Conservation (phyloP, 2,888 invertebrate genomes). For the Isotomurus palustris region DNA sequence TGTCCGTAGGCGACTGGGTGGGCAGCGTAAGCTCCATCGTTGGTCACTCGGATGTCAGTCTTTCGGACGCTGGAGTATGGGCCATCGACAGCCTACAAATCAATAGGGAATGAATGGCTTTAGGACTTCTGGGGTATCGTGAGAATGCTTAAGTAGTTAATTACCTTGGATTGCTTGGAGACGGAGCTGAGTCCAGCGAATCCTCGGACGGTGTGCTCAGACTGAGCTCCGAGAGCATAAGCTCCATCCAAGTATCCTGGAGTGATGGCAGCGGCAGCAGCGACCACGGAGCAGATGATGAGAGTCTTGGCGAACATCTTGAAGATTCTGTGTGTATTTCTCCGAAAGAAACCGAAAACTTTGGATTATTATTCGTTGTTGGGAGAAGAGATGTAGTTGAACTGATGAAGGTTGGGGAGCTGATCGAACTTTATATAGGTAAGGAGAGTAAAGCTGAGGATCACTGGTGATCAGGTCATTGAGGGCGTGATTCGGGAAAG, state of each 20-base stretch:
- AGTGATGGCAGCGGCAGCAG: constrained; percentile 25
- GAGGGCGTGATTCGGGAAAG: too few relatives aligned
- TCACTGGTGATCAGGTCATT: not conserved
- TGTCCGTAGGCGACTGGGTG: constrained; percentile 24
- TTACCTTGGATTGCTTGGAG: constrained; percentile 32
- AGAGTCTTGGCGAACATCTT: constrained; percentile 13
- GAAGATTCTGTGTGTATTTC: not conserved
- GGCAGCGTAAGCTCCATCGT: constrained; percentile 36
- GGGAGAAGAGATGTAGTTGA: too few relatives aligned
- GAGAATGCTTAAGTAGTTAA: not conserved
- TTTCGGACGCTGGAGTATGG: constrained; percentile 39
- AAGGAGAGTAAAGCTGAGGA: too few relatives aligned
- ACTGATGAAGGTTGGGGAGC: not conserved
- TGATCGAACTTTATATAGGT: not conserved
- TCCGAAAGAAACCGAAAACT: too few relatives aligned
- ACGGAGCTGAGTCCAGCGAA: constrained; percentile 33
- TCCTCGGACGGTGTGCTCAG: constrained; percentile 31
- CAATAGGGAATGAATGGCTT: not conserved
- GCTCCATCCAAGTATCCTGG: constrained; percentile 24
- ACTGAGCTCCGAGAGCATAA: constrained; percentile 28
- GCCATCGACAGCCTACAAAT: constrained; percentile 35
- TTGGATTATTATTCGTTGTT: too few relatives aligned
- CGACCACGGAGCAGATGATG: constrained; percentile 26
- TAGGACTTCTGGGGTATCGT: not conserved
- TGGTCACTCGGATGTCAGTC: constrained; percentile 42